phyloP scores from a whole-genome alignment of 2,888 invertebrate species.

The Autographa gamma region DNA sequence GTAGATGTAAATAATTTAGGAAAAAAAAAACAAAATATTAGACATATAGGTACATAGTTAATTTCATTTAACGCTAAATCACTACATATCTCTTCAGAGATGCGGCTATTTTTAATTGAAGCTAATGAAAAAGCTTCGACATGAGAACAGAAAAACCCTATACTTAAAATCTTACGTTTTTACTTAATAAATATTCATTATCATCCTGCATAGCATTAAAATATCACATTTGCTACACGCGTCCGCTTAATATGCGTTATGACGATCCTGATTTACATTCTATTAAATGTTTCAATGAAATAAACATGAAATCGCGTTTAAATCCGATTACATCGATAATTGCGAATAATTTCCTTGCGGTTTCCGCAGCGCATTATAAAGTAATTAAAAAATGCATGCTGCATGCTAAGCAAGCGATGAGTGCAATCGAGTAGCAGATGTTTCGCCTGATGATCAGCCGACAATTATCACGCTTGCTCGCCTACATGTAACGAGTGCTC shows the following conservation, averaged over 20 bases:
- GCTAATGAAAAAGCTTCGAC: not conserved
- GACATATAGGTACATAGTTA: too few species aligned
- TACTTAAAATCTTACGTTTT: not conserved
- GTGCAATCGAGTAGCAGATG: constrained; percentile 66
- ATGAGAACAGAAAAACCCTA: not conserved
- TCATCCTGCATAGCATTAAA: constrained; percentile 12
- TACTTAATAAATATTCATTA: constrained; percentile 36
- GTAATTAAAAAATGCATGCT: constrained; percentile 64
- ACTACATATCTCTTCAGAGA: too few species aligned
- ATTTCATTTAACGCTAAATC: too few species aligned
- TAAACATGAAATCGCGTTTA: constrained; percentile 55
- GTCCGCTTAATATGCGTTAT: constrained; percentile 15
- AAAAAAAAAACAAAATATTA: too few species aligned
- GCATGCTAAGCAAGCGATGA: constrained; percentile 67
- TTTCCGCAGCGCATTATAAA: constrained; percentile 62
- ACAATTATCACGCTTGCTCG: constrained; percentile 80
- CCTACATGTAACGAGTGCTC: constrained; percentile 62
- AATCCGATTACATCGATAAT: constrained; percentile 61
- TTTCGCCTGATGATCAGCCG: constrained; percentile 64
- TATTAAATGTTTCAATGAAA: constrained; percentile 44
- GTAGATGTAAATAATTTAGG: too few species aligned
- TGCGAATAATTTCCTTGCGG: constrained; percentile 64
- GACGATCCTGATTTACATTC: constrained; percentile 42
- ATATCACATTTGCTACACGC: constrained; percentile 13
- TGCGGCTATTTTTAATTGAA: not conserved